These are phyloP conservation scores for Serinus canaria DNA, from an alignment of 2,113 vertebrate genomes.

Conservation along the genomic window DNA sequence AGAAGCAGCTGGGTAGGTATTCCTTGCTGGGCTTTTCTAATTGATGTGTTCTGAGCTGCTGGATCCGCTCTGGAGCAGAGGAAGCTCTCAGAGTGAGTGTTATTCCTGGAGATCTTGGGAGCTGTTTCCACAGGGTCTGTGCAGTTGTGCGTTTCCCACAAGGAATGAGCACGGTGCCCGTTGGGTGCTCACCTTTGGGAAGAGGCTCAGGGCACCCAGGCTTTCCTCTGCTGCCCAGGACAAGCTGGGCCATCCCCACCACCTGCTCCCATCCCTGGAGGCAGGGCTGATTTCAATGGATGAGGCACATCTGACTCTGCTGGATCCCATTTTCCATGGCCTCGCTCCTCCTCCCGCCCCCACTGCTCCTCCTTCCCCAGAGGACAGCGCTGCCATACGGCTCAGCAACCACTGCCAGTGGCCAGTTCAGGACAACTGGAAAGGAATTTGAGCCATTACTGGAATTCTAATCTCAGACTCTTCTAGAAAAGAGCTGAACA, in stretches of 20 bases:
- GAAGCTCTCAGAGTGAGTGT: not conserved
- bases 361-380: not conserved
- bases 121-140: not conserved
- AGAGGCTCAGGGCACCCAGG: not conserved
- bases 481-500: conserved; percentile 68
- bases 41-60: not conserved
- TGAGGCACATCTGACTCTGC: not conserved
- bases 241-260: not conserved
- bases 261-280: not conserved
- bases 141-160: not conserved
- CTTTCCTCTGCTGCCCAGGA: not conserved
- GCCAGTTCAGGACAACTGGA: conserved; percentile 69
- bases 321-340: conserved; percentile 16
- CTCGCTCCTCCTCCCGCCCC: not conserved
- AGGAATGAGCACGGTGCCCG: not conserved
- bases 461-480: conserved; percentile 79
- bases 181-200: not conserved
- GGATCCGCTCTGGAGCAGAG: not conserved
- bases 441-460: conserved; percentile 80
- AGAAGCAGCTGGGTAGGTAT: not conserved
- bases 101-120: not conserved
- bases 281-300: not conserved
- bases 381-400: not conserved
- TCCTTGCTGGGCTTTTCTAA: not conserved
- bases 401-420: conserved; percentile 37